A percentile compares a stretch with the other conserved stretches of the same genome.
Conservation (phyloP, 2,113 vertebrate genomes). For the Daboia siamensis region DNA sequence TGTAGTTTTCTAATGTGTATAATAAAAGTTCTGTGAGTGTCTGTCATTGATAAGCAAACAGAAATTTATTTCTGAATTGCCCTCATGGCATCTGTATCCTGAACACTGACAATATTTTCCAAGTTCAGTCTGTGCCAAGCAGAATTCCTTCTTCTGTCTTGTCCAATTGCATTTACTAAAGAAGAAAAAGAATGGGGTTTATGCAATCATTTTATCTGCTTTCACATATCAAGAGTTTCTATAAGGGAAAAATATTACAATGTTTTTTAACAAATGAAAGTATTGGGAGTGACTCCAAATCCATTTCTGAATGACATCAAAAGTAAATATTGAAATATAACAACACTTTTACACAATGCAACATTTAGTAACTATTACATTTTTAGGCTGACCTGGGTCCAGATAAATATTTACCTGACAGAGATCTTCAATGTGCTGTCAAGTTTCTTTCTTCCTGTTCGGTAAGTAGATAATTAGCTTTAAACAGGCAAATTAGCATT, state of each 20-base stretch:
- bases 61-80: too few relatives aligned
- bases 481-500: background rate
- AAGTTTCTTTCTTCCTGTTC: slow-evolving; percentile 86
- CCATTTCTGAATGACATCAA: background rate
- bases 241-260: background rate
- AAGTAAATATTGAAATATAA: background rate
- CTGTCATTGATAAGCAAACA: too few relatives aligned
- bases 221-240: background rate
- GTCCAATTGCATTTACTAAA: background rate
- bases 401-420: slow-evolving; percentile 93
- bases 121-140: background rate
- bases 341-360: background rate
- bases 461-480: slow-evolving; percentile 73
- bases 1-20: too few relatives aligned
- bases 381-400: slow-evolving; percentile 93
- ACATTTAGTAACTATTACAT: slow-evolving; percentile 27
- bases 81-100: too few relatives aligned
- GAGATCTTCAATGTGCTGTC: slow-evolving; percentile 91
- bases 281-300: background rate
- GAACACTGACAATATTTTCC: background rate
- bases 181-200: background rate
- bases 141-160: background rate
- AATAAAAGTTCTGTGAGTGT: too few relatives aligned
- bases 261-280: background rate
- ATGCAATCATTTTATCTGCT: background rate